Evolutionary conservation across 2,797 vertebrate species (phyloP), one percentile per base, ranked within the genome.

Genomic region (Eulemur albifrons): DNA sequence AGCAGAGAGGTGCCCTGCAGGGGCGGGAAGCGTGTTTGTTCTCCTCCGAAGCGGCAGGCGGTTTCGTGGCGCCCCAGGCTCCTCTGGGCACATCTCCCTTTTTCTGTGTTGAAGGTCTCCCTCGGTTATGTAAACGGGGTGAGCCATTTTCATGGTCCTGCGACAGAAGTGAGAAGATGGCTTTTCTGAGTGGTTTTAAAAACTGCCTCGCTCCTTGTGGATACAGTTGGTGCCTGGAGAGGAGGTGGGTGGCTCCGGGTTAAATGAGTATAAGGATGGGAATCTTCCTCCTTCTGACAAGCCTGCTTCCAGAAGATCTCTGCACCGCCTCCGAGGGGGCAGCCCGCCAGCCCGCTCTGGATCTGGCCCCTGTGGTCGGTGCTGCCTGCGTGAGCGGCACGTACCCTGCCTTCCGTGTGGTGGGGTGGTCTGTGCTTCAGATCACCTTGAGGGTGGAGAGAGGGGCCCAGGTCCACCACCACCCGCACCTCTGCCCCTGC

Each of bases 171-270:
- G 30, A 32, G 73, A 84, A 79, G 88, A 52, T 15, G 45, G 79
- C 4, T 79, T 93, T 94, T 82, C 32, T 14, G 84, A 87, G 80
- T 40, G 32, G 50, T 54, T 80, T 95, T 91, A 30, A 82, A 77
- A 30, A 38, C 23, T 0, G 5, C 21, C 80, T 93, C 38, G 5
- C 6, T 25, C 17, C 35, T 69, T n/a, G 57, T 63, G 54, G 63
- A 18, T 43, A 23, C 7, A 23, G 63, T 14, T 69, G 90, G 27
- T 86, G 63, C 57, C 52, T 73, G 70, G 72, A 38, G 50, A 86
- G 84, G 63, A 94, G 63, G 57, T 61, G 45, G 45, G 40, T 17
- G 54, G 6, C 69, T 80, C 40, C 5, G 67, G 76, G 59, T 73
- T 50, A 59, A 57, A 52, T 10, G 65, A 86, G 10, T 54, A 23